These are phyloP conservation scores for Trichosurus vulpecula DNA, from an alignment of 2,797 vertebrate species.

Conservation along the genomic window DNA sequence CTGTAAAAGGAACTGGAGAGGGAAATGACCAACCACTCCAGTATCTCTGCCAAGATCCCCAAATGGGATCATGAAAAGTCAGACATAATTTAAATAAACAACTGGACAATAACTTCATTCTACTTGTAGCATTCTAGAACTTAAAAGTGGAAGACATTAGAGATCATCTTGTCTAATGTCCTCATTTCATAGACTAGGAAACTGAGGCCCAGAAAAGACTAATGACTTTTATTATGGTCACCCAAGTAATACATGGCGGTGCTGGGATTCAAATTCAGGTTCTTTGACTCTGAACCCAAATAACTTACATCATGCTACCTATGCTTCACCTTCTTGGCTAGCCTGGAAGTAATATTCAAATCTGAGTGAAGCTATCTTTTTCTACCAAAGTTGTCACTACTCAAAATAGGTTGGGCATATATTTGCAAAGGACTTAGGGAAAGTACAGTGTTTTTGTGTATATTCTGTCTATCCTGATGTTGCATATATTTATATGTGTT, in stretches of 20 bases:
- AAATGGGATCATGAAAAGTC: not conserved
- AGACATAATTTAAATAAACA: not conserved
- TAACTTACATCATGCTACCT: not conserved
- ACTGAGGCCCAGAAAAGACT: not conserved
- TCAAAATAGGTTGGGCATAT: not conserved
- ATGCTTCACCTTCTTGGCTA: not conserved
- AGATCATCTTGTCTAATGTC: not conserved
- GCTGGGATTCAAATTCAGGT: not conserved
- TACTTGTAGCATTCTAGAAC: not conserved
- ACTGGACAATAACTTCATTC: not conserved
- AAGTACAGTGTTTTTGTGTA: not conserved
- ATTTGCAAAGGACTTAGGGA: slow-evolving; percentile 1
- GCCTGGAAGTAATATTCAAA: not conserved
- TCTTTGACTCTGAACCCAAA: not conserved
- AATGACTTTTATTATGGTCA: not conserved
- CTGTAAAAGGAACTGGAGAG: not conserved
- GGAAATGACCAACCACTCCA: not conserved
- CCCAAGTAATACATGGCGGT: not conserved
- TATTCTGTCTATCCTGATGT: not conserved
- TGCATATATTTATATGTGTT: not conserved
- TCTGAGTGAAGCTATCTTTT: not conserved
- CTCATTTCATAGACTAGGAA: not conserved
- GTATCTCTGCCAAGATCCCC: not conserved
- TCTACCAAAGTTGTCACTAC: not conserved
- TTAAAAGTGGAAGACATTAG: not conserved